phyloP scores from a whole-genome alignment of 2,888 invertebrate genomes.

The Macropis europaea region DNA sequence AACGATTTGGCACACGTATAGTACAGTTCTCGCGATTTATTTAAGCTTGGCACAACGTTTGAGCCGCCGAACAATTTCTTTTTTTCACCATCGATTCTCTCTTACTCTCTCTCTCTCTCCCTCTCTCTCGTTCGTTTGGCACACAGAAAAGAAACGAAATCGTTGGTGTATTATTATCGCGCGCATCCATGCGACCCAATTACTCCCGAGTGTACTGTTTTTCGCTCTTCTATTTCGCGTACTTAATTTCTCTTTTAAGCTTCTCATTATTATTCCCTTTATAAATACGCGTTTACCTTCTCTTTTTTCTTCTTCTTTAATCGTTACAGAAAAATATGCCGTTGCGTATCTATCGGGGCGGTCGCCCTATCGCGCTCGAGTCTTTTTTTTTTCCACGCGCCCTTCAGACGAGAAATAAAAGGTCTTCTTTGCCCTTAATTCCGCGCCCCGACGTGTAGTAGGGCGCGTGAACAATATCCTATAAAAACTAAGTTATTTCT shows the following conservation, averaged over 20 bases:
- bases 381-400: slow-evolving; percentile 31
- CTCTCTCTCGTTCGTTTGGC: slow-evolving; percentile 12
- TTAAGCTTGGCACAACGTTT: slow-evolving; percentile 57
- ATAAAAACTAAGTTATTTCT: slow-evolving; percentile 80
- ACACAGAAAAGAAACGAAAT: slow-evolving; percentile 19
- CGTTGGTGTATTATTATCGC: background rate
- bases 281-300: background rate
- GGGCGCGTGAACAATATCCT: slow-evolving; percentile 76
- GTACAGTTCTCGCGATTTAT: slow-evolving; percentile 37
- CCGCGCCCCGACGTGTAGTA: slow-evolving; percentile 57
- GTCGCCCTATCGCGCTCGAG: slow-evolving; percentile 42
- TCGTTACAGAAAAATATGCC: slow-evolving; percentile 56
- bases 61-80: slow-evolving; percentile 41
- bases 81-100: background rate
- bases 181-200: slow-evolving; percentile 23
- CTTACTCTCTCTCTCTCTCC: background rate
- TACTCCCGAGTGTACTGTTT: background rate
- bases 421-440: slow-evolving; percentile 49
- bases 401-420: slow-evolving; percentile 50
- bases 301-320: slow-evolving; percentile 7
- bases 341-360: slow-evolving; percentile 34
- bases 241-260: background rate
- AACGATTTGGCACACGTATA: slow-evolving; percentile 58
- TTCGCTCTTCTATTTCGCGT: background rate
- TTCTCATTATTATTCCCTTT: slow-evolving; percentile 11